Conservation (phyloP, 23 tunicate genomes). For the Halocynthia roretzi region DNA sequence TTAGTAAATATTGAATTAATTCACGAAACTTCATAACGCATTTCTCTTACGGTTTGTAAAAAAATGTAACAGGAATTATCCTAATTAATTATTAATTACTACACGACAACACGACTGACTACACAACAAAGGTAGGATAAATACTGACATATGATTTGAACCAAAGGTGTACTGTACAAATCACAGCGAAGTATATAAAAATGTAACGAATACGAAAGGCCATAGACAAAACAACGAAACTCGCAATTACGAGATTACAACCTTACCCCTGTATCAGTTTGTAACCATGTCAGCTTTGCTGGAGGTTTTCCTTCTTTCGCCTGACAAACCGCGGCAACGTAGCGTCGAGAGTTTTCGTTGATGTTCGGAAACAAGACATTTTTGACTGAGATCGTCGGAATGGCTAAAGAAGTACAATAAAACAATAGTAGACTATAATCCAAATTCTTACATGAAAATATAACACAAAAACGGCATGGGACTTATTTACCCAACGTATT, state of each 20-base stretch:
- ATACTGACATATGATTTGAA: too few species aligned
- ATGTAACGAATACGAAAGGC: too few species aligned
- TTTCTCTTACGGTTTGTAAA: too few species aligned
- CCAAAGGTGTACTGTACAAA: too few species aligned
- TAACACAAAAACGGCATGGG: neutral
- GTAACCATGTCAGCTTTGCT: slow-evolving; percentile 51
- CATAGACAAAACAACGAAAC: neutral
- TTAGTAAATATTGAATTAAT: too few species aligned
- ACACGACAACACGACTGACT: too few species aligned
- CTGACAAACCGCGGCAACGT: slow-evolving; percentile 57
- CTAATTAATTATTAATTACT: too few species aligned
- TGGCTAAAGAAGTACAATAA: slow-evolving; percentile 39
- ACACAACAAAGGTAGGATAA: too few species aligned
- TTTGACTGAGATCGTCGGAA: slow-evolving; percentile 28
- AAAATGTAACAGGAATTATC: too few species aligned
- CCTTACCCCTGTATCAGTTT: slow-evolving; percentile 29
- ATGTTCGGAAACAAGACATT: slow-evolving; percentile 15
- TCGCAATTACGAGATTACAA: neutral
- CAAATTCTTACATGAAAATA: slow-evolving; percentile 40
- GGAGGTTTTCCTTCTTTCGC: slow-evolving; percentile 62
- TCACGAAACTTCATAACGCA: too few species aligned
- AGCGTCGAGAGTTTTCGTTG: slow-evolving; percentile 22
- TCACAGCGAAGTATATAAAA: too few species aligned
- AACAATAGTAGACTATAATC: slow-evolving; percentile 44
- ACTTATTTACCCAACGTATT: too few species aligned